phyloP scores from a whole-genome alignment of 2,888 invertebrate genomes.

The Drosophila anomalata region DNA sequence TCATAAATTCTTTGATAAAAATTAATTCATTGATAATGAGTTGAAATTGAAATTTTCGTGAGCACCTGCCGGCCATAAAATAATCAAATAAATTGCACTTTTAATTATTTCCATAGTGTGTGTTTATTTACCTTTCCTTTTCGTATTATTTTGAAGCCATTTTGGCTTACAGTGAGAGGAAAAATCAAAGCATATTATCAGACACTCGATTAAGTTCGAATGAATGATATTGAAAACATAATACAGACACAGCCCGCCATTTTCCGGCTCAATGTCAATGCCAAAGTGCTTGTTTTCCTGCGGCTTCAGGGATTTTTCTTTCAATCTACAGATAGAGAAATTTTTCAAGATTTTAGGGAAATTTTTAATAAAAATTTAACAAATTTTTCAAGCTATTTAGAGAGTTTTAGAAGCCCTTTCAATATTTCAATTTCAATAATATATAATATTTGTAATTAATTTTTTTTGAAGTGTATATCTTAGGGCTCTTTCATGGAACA shows the following conservation, averaged over 20 bases:
- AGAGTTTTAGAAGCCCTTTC: neutral
- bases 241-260: neutral
- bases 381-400: neutral
- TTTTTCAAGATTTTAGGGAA: neutral
- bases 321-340: neutral
- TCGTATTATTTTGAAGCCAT: neutral
- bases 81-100: slow-evolving; percentile 3
- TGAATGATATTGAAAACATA: slow-evolving; percentile 10
- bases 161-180: neutral
- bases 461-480: neutral
- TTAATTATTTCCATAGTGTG: neutral
- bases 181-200: neutral
- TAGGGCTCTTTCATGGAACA: neutral
- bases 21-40: neutral
- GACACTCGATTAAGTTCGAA: slow-evolving; percentile 2
- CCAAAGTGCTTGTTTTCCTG: slow-evolving; percentile 3
- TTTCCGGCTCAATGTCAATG: slow-evolving; percentile 5
- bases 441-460: too few species aligned
- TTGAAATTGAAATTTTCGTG: neutral
- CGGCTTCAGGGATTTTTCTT: neutral
- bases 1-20: slow-evolving; percentile 1
- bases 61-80: neutral
- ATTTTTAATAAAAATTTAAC: neutral
- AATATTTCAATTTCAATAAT: neutral
- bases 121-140: neutral